A percentile compares a stretch with the other conserved stretches of the same genome.
Conservation (phyloP, 2,113 vertebrate genomes). For the Trachemys scripta region DNA sequence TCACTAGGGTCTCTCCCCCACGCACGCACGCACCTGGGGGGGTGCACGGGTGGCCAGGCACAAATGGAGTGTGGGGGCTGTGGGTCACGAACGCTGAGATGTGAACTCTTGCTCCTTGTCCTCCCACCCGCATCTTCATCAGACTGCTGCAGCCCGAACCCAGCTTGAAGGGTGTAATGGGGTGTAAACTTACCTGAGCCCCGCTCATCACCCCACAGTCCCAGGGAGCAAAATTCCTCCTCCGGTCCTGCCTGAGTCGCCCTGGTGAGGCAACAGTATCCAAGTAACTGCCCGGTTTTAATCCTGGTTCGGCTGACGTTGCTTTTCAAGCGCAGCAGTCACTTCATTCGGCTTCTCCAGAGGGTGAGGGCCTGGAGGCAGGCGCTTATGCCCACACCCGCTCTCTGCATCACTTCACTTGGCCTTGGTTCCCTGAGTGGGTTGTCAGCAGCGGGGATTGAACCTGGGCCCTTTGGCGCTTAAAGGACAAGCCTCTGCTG, state of each 20-base stretch:
- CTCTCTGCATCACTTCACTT: background rate
- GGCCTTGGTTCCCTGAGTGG: accelerated
- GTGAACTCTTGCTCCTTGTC: background rate
- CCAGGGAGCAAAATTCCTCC: background rate
- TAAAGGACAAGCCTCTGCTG: background rate
- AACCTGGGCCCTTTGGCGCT: background rate
- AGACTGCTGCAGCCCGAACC: background rate
- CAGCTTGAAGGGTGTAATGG: background rate
- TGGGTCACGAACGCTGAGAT: background rate
- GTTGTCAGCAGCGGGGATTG: background rate
- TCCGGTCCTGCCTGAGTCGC: background rate
- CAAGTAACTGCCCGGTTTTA: background rate
- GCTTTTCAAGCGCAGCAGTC: background rate
- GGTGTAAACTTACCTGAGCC: background rate
- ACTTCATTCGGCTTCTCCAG: background rate
- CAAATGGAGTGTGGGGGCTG: background rate
- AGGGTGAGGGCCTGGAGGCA: background rate
- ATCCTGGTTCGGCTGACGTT: background rate
- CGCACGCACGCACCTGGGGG: accelerated
- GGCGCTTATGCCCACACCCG: no score
- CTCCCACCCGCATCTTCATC: background rate
- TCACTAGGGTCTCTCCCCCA: no score
- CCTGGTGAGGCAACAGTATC: background rate
- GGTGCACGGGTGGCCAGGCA: background rate
- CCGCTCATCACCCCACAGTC: background rate